A percentile compares a stretch with the other conserved stretches of the same genome.
These are phyloP conservation scores for Trisateles emortualis DNA, from an alignment of 2,888 invertebrate genomes.

Conservation along the genomic window DNA sequence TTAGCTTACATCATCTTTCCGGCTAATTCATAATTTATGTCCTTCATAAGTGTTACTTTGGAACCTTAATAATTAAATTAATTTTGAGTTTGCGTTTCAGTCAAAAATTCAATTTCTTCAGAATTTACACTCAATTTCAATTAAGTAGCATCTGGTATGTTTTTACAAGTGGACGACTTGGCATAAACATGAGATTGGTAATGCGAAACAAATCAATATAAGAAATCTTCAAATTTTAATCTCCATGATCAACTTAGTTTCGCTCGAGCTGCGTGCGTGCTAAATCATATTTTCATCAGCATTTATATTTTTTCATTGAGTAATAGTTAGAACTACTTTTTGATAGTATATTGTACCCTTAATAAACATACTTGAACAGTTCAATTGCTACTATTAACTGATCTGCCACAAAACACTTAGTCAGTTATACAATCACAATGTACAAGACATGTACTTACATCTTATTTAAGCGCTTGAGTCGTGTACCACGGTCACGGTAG, in stretches of 20 bases:
- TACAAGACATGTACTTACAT: constrained; percentile 31
- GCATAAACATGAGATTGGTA: not conserved
- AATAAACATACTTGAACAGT: constrained; percentile 12
- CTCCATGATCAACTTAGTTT: not conserved
- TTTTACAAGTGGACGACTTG: not conserved
- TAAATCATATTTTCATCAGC: not conserved
- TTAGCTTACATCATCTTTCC: no score
- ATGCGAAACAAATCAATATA: not conserved
- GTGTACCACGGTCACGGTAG: constrained; percentile 47
- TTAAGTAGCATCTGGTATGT: not conserved
- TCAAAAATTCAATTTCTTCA: not conserved
- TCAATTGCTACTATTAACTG: constrained; percentile 27
- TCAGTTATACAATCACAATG: constrained; percentile 38
- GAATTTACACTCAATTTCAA: not conserved
- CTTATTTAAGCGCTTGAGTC: constrained; percentile 41
- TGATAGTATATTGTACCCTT: constrained; percentile 13
- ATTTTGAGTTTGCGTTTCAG: no score
- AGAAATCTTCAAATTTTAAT: not conserved
- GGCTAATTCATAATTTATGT: no score
- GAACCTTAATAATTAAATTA: no score
- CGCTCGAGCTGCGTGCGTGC: not conserved
- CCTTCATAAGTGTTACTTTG: no score
- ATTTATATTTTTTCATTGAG: not conserved
- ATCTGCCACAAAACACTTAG: constrained; percentile 28
- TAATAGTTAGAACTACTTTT: not conserved